Base-by-base conservation (phyloP, 2,113 vertebrate genomes). In the Gulo gulo region DNA sequence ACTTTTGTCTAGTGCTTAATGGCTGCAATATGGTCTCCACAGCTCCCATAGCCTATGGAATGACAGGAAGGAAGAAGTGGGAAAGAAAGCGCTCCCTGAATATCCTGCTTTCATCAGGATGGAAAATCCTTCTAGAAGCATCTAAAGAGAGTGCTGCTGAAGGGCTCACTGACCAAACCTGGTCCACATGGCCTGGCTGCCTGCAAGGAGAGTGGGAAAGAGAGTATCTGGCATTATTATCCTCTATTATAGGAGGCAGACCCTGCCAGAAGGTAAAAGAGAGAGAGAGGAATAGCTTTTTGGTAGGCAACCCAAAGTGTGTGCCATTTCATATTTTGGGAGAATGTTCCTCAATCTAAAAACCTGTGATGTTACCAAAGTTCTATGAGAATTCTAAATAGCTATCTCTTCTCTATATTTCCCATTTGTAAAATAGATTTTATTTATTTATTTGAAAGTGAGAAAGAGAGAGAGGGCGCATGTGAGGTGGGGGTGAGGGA, bases 81-180 rank as follows among this genome's bases (percentile, higher is more conserved):
- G 50, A 39, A 76, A 94, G 76, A 36, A 96, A 82, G 65, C 31
- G 45, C 67, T 94, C 52, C 21, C 45, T 91, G 6, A 87, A 87
- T 91, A 83, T 57, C 29, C 52, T 52, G 36, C 39, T 96, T 97
- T 95, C 67, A 45, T 71, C n/a, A 83, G n/a, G 29, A 82, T 39
- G 59, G 92, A 74, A 91, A 89, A 95, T 91, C 65, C 87, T 93
- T 55, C 36, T 39, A 91, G 76, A 76, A 93, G n/a, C 23, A 52
- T 80, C 52, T 79, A 11, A 39, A 57, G 67, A 67, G 47, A 91
- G 47, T 78, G 65, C 34, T 65, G n/a, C 80, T 74, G 63, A 55
- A 63, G 88, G 24, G 45, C 52, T 89, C 63, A 63, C 65, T 90
- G 80, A 65, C 52, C 42, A 57, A 55, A 55, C 14, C 52, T 88